A percentile compares a stretch with the other conserved stretches of the same genome.
phyloP scores from a whole-genome alignment of 2,888 invertebrate genomes.

The Synergus gifuensis region DNA sequence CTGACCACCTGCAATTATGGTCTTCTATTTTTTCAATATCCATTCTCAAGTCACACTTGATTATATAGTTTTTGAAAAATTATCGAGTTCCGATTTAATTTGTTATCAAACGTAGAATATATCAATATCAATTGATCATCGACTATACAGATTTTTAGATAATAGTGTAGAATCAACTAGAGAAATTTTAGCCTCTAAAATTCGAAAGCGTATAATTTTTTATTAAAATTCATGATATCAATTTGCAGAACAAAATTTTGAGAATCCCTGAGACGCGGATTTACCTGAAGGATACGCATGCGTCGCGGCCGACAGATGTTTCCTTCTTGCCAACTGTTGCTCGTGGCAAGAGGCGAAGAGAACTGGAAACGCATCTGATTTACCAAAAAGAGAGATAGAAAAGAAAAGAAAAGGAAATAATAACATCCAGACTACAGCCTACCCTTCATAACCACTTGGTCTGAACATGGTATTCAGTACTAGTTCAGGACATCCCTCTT shows the following conservation, averaged over 20 bases:
- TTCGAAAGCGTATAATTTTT: background rate
- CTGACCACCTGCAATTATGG: background rate
- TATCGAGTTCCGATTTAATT: too few relatives aligned
- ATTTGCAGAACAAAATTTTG: conserved; percentile 59
- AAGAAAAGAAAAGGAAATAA: conserved; percentile 36
- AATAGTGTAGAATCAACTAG: too few relatives aligned
- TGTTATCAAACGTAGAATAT: too few relatives aligned
- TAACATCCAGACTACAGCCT: conserved; percentile 47
- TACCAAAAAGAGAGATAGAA: conserved; percentile 29
- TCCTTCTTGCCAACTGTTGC: conserved; percentile 75
- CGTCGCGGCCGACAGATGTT: conserved; percentile 74
- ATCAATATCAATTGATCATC: background rate
- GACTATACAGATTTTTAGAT: too few relatives aligned
- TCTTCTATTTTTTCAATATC: background rate
- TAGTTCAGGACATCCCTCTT: conserved; percentile 41
- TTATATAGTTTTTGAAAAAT: too few relatives aligned
- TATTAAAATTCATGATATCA: background rate
- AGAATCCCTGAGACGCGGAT: conserved; percentile 71
- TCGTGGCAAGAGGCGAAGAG: conserved; percentile 55
- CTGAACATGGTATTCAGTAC: conserved; percentile 32
- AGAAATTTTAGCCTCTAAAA: background rate
- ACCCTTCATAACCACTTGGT: conserved; percentile 44
- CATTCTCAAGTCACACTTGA: background rate
- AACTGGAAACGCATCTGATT: conserved; percentile 44
- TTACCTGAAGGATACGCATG: conserved; percentile 70